phyloP scores from a whole-genome alignment of 2,888 invertebrate species.

The Tipula helvola region DNA sequence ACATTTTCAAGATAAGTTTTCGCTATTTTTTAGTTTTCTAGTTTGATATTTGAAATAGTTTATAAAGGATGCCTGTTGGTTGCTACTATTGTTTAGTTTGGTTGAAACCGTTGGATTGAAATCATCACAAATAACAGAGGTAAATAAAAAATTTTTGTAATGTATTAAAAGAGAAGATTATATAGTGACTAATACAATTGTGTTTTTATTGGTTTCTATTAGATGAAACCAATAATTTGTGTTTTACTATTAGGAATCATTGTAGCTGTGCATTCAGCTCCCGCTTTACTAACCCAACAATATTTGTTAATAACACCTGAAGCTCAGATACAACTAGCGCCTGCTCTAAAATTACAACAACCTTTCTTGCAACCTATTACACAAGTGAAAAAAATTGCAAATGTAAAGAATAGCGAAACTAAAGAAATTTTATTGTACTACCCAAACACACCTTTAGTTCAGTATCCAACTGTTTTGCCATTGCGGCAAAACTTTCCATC shows the following conservation, averaged over 20 bases:
- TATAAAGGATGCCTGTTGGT: background rate
- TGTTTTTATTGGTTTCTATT: background rate
- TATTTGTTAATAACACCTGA: slow-evolving; percentile 33
- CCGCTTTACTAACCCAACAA: slow-evolving; percentile 19
- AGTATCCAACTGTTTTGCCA: slow-evolving; percentile 6
- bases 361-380: slow-evolving; percentile 21
- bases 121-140: background rate
- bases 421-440: background rate
- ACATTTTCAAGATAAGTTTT: background rate
- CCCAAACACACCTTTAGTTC: background rate
- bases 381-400: slow-evolving; percentile 19
- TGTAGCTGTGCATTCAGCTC: background rate
- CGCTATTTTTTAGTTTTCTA: slow-evolving; percentile 4
- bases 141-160: background rate
- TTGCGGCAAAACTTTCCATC: slow-evolving; percentile 17
- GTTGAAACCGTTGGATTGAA: background rate
- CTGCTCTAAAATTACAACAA: slow-evolving; percentile 16
- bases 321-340: slow-evolving; percentile 28
- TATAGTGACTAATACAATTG: background rate
- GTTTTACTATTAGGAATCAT: background rate
- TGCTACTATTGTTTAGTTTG: background rate
- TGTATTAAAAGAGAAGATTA: background rate
- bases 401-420: background rate
- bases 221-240: background rate
- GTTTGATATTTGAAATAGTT: background rate